Conservation (phyloP, 2,113 vertebrate genomes). For the Channa maculata region DNA sequence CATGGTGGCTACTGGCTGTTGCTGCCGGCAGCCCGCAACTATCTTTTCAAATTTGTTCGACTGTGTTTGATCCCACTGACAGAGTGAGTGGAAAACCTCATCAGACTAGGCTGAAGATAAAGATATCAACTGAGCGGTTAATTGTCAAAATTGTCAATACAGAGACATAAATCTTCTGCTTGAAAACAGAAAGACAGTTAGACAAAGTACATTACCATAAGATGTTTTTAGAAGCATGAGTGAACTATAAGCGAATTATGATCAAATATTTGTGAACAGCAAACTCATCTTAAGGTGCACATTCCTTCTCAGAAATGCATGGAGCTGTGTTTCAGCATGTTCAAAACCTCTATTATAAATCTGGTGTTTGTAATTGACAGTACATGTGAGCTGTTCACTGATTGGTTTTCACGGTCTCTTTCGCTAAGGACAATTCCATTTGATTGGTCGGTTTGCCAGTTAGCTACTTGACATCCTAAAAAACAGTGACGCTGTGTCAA, state of each 20-base stretch:
- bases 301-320: not conserved
- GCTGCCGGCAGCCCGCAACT: conserved; percentile 31
- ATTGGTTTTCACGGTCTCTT: not conserved
- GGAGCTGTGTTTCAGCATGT: conserved; percentile 4
- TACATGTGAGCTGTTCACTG: conserved; percentile 19
- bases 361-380: conserved; percentile 19
- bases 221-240: not conserved
- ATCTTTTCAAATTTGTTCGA: conserved; percentile 35
- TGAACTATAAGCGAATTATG: conserved; percentile 7
- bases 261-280: not conserved
- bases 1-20: conserved; percentile 24
- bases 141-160: not conserved
- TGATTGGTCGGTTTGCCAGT: not conserved
- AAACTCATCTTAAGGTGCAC: not conserved
- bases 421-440: not conserved
- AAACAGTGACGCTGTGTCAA: not conserved
- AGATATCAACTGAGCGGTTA: not conserved
- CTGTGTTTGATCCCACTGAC: conserved; percentile 11
- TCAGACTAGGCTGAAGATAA: not conserved
- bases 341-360: conserved; percentile 1
- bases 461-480: not conserved
- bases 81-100: conserved; percentile 12
- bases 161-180: not conserved
- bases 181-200: not conserved
- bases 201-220: not conserved